Evolutionary conservation across 30 jellyfish, hydroid and myxozoan species (phyloP).

Genomic region (Euphysa ruthae): DNA sequence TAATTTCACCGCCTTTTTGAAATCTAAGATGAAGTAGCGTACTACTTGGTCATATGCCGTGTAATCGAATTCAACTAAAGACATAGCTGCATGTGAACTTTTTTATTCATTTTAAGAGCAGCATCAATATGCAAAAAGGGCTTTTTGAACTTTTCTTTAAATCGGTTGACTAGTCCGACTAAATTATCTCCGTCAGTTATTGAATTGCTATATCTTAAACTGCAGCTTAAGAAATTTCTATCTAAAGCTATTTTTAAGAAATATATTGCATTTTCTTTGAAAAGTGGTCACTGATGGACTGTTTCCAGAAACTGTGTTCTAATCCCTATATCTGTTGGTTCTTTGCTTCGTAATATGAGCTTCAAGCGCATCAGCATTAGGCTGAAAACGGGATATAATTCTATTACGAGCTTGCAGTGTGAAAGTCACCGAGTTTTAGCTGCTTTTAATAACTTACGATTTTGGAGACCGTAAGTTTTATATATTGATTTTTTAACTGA

Average conservation of each 20-base stretch:
- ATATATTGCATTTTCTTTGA: background rate
- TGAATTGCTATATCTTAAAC: too few relatives aligned
- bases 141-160: too few relatives aligned
- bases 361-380: background rate
- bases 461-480: too few relatives aligned
- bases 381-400: background rate
- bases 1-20: background rate
- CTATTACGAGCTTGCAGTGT: background rate
- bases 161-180: too few relatives aligned
- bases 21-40: background rate
- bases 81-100: too few relatives aligned
- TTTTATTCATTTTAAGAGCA: too few relatives aligned
- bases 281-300: background rate
- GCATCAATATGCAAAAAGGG: too few relatives aligned
- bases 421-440: too few relatives aligned
- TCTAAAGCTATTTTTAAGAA: background rate
- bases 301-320: constrained; percentile 2
- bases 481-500: too few relatives aligned
- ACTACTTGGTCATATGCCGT: background rate
- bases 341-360: background rate
- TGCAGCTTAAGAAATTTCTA: background rate
- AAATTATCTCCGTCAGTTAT: too few relatives aligned
- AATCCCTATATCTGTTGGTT: background rate
- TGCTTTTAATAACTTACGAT: too few relatives aligned
- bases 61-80: background rate